phyloP scores from a whole-genome alignment of 2,888 invertebrate species.

The Allolobophora icterica region DNA sequence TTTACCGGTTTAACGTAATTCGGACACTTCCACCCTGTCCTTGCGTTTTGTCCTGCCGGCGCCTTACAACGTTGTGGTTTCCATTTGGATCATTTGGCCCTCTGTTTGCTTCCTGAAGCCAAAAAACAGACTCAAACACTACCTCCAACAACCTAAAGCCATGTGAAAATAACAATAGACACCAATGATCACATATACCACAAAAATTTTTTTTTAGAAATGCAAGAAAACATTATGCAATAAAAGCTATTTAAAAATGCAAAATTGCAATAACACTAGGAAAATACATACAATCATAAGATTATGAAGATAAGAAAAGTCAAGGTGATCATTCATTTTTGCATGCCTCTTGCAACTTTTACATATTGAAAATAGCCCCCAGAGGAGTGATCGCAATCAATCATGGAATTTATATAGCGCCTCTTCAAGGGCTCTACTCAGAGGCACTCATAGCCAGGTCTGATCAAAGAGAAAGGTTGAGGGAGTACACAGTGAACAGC shows the following conservation, averaged over 20 bases:
- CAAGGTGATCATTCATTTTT: not conserved
- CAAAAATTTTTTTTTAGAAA: not conserved
- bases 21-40: conserved; percentile 4
- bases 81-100: not conserved
- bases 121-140: not conserved
- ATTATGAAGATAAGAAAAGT: not conserved
- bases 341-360: not conserved
- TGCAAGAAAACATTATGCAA: not conserved
- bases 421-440: too few species aligned
- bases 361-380: not conserved
- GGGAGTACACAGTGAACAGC: not conserved
- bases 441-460: too few species aligned
- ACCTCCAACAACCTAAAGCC: not conserved
- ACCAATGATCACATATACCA: not conserved
- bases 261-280: not conserved
- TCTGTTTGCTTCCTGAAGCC: not conserved
- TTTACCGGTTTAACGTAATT: conserved; percentile 20
- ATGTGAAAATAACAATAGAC: not conserved
- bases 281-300: not conserved
- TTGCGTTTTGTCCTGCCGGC: not conserved
- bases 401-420: too few species aligned
- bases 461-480: too few species aligned
- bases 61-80: not conserved
- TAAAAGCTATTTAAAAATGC: not conserved
- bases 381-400: too few species aligned